A percentile compares a stretch with the other conserved stretches of the same genome.
phyloP scores from a whole-genome alignment of 2,113 vertebrate genomes.

The Oostethus manadensis region DNA sequence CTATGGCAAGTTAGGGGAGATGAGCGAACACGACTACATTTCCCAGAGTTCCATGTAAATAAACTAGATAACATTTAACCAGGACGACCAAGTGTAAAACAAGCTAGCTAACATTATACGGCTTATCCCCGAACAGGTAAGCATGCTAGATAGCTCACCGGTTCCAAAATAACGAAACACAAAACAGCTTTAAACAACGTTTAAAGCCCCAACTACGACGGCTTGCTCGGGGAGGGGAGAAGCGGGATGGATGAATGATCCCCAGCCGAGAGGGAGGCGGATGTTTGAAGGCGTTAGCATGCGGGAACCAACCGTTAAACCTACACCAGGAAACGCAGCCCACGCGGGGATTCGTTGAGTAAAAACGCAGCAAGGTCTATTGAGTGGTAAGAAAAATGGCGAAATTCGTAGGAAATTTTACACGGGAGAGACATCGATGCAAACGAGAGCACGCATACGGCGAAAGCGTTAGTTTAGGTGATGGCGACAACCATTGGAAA shows the following conservation, averaged over 20 bases:
- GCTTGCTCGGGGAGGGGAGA: neutral
- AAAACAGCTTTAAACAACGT: neutral
- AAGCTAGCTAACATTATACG: neutral
- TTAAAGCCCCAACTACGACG: neutral
- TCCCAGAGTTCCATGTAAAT: conserved; percentile 12
- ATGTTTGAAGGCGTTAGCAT: conserved; percentile 16
- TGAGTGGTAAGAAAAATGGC: neutral
- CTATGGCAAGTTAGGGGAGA: neutral
- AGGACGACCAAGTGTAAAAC: neutral
- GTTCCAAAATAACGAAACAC: neutral
- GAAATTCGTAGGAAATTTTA: neutral
- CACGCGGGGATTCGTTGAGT: neutral
- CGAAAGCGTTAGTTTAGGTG: conserved; percentile 30
- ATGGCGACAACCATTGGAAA: conserved; percentile 37
- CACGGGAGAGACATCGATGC: neutral
- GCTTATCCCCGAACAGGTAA: neutral
- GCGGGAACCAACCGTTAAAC: conserved; percentile 1
- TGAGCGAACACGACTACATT: neutral
- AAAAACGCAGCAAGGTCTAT: neutral
- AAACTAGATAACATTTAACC: neutral
- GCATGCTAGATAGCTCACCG: neutral
- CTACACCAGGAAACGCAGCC: conserved; percentile 21
- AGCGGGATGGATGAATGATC: conserved; percentile 3
- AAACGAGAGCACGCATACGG: neutral
- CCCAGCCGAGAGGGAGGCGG: neutral